phyloP scores from a whole-genome alignment of 2,888 invertebrate genomes.

The Amphipoea lucens region DNA sequence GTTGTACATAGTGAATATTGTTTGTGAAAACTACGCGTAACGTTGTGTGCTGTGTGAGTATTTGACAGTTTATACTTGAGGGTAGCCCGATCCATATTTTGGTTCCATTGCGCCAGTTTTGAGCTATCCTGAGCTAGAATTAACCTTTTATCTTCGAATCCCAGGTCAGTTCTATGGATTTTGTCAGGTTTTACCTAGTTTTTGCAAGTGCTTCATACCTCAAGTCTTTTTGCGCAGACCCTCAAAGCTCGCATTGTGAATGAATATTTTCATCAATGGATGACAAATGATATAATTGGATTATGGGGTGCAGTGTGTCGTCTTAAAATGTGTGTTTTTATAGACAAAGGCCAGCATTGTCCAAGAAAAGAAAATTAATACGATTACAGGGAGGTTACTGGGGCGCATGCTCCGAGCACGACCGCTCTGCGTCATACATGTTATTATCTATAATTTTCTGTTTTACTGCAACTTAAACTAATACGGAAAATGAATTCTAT shows the following conservation, averaged over 20 bases:
- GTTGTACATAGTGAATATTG: conserved; percentile 70
- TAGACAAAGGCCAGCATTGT: conserved; percentile 54
- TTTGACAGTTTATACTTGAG: conserved; percentile 68
- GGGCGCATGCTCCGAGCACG: conserved; percentile 75
- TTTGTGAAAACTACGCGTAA: conserved; percentile 67
- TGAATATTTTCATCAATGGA: conserved; percentile 52
- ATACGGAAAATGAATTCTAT: conserved; percentile 5
- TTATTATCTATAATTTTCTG: conserved; percentile 67
- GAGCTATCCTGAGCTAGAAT: conserved; percentile 26
- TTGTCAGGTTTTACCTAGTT: background rate
- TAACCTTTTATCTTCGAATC: background rate
- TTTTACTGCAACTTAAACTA: conserved; percentile 52
- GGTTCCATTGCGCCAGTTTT: conserved; percentile 51
- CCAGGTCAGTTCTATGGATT: background rate
- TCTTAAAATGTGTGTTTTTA: conserved; percentile 33
- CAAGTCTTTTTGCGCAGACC: conserved; percentile 13
- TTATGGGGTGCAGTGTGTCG: conserved; percentile 21
- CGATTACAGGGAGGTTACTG: conserved; percentile 70
- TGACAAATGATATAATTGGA: conserved; percentile 45
- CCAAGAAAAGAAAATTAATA: conserved; percentile 74
- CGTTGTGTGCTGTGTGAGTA: conserved; percentile 82
- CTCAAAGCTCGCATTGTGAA: conserved; percentile 30
- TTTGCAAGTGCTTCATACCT: conserved; percentile 18
- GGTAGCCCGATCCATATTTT: conserved; percentile 67
- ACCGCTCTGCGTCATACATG: conserved; percentile 78